Conservation (phyloP, 2,888 invertebrate genomes). For the Patella pellucida region DNA sequence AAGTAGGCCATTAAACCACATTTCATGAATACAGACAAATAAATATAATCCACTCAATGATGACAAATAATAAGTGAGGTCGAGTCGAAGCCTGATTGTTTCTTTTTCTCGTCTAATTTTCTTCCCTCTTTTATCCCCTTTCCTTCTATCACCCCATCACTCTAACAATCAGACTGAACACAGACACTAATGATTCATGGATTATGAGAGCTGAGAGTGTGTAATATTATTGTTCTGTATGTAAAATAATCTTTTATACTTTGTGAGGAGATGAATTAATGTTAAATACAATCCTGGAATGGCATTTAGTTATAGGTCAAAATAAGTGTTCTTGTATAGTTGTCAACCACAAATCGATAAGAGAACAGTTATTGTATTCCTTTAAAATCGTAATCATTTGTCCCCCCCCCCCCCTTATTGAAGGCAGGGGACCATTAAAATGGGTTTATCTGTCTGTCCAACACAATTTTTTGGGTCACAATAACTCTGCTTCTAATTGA, state of each 20-base stretch:
- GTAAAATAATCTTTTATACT: background rate
- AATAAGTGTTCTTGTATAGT: slow-evolving; percentile 1
- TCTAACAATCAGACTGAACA: slow-evolving; percentile 18
- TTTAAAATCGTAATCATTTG: too few species aligned
- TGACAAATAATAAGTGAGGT: slow-evolving; percentile 23
- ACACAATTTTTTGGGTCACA: too few species aligned
- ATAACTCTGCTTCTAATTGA: too few species aligned
- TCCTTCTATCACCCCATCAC: background rate
- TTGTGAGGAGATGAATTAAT: too few species aligned
- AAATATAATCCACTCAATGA: slow-evolving; percentile 17
- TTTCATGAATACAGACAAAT: too few species aligned
- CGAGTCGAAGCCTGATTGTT: slow-evolving; percentile 12
- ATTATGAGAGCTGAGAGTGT: slow-evolving; percentile 35
- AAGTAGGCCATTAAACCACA: too few species aligned
- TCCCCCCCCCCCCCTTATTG: too few species aligned
- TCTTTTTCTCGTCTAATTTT: background rate
- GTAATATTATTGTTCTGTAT: background rate
- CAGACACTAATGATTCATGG: slow-evolving; percentile 19
- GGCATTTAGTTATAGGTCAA: background rate
- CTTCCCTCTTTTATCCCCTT: background rate
- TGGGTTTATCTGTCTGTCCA: too few species aligned
- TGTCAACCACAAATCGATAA: background rate
- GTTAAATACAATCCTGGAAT: too few species aligned
- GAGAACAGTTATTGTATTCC: too few species aligned
- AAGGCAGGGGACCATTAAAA: too few species aligned